Evolutionary conservation across 2,113 vertebrate genomes (phyloP).

Genomic region (Embiotoca jacksoni): DNA sequence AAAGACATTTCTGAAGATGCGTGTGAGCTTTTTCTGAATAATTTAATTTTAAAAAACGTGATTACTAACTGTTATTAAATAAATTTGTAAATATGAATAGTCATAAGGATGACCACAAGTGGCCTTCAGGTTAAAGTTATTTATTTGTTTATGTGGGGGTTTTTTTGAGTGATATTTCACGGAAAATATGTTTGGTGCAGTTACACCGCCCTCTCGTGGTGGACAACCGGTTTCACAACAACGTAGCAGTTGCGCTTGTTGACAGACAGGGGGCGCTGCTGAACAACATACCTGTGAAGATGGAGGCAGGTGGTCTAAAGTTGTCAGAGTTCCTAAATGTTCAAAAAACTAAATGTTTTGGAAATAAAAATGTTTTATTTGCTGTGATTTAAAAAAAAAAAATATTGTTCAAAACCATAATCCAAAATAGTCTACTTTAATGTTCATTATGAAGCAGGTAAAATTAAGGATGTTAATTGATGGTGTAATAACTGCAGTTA

Average conservation of each 20-base stretch:
- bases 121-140: background rate
- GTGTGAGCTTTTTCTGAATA: background rate
- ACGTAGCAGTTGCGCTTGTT: background rate
- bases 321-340: too few relatives aligned
- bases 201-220: conserved; percentile 49
- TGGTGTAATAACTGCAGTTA: too few relatives aligned
- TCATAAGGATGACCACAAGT: background rate
- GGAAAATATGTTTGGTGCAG: background rate
- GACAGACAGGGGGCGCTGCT: conserved; percentile 16
- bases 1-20: background rate
- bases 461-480: too few relatives aligned
- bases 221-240: background rate
- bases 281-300: background rate
- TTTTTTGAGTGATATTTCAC: background rate
- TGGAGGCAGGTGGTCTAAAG: background rate
- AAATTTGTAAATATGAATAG: background rate
- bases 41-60: background rate
- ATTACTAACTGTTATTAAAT: background rate
- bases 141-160: background rate
- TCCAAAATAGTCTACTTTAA: background rate
- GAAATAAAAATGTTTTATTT: too few relatives aligned
- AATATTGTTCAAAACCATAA: background rate
- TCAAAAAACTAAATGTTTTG: too few relatives aligned
- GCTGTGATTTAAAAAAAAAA: too few relatives aligned
- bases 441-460: too few relatives aligned